phyloP scores from a whole-genome alignment of 2,888 invertebrate genomes.

The Pachycephus smyrnensis region DNA sequence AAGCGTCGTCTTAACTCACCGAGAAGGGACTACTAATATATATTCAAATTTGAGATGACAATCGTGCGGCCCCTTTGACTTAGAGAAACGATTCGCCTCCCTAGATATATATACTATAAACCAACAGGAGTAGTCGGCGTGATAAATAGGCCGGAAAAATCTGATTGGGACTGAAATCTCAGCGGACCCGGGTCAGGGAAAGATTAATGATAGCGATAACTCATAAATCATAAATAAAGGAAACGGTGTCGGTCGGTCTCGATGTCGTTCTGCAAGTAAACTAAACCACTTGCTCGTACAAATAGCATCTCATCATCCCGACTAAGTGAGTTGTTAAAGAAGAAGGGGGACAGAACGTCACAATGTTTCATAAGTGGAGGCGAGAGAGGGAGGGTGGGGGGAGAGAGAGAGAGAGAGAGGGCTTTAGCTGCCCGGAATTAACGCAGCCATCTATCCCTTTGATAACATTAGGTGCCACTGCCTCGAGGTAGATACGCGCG shows the following conservation, averaged over 20 bases:
- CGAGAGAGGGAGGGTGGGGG: neutral
- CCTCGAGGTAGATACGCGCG: neutral
- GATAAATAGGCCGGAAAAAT: conserved; percentile 13
- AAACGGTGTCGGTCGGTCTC: conserved; percentile 1
- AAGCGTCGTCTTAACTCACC: neutral
- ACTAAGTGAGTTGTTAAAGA: conserved; percentile 1
- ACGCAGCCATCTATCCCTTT: neutral
- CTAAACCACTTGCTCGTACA: neutral
- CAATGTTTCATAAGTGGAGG: neutral
- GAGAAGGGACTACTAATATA: neutral
- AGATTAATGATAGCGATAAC: conserved; percentile 9
- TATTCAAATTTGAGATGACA: neutral
- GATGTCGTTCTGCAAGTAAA: neutral
- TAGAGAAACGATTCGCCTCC: neutral
- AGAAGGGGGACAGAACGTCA: neutral
- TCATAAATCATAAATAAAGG: conserved; percentile 14
- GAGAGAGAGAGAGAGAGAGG: neutral
- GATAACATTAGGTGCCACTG: neutral
- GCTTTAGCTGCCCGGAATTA: neutral
- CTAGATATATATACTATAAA: neutral
- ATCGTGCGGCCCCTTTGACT: neutral
- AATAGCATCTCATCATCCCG: conserved; percentile 4
- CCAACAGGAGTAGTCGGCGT: conserved; percentile 5
- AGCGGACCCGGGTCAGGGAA: conserved; percentile 5
- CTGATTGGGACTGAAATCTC: conserved; percentile 12